Base-by-base conservation (phyloP, 1,140 invertebrate genomes). In the Lordiphosa mommai region DNA sequence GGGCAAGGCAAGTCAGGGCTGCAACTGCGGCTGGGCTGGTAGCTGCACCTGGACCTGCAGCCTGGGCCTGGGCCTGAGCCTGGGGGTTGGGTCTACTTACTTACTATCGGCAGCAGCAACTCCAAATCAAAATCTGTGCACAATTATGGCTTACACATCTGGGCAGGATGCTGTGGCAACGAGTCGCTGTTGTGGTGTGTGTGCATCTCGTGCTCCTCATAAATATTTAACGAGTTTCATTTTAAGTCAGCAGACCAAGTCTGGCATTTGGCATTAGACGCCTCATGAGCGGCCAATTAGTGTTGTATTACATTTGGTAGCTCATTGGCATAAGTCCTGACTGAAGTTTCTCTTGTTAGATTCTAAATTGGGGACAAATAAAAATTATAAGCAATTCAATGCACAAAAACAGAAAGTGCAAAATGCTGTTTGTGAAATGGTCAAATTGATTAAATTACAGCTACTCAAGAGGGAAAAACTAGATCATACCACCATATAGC, bases 201-300 rank as follows among this genome's bases (percentile, higher is more conserved):
- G 60, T 68, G 74, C 61, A 76, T 57, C 76, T 80, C 76, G 76
- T 80, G 76, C 76, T 80, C 71, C 76, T 80, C 76, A 80, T 80
- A 80, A 80, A 80, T 80, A 80, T 80, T 80, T 80, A 80, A 80
- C 76, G 76, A 80, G 76, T 80, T 68, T 70, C 76, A 72, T 80
- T 74, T 64, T 63, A 58, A 73, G 68, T 49, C 40, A 77, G 64
- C 64, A 57, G 23, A 49, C 51, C 29, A 16, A 32, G 58, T 55
- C 70, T 59, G 65, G 30, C 44, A 67, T 52, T 82, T 56, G 77
- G 71, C 71, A 80, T 80, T 80, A 80, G 76, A 74, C 71, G 61
- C 72, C 71, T 80, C 76, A 80, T 82, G 76, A 80, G 76, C 77
- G 80, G 67, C 76, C 76, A 80, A 80, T 80, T 80, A 80, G 76